Evolutionary conservation across 2,888 invertebrate species (phyloP).

Genomic region (Clunio marinus): DNA sequence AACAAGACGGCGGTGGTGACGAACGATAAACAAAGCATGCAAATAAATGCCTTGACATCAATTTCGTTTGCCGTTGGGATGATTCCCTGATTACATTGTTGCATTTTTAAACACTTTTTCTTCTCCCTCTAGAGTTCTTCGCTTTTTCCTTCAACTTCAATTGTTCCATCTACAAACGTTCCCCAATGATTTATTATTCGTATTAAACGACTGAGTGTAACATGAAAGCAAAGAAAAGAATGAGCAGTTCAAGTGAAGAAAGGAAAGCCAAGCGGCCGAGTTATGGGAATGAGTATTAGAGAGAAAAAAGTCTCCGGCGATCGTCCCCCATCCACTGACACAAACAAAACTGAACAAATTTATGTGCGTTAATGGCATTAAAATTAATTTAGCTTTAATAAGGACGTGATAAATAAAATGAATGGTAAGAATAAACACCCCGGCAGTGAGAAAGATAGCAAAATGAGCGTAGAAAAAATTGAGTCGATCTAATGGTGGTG

Average conservation of each 20-base stretch:
- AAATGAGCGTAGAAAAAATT: no score
- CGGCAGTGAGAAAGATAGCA: conserved; percentile 15
- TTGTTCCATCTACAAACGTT: conserved; percentile 8
- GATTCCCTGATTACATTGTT: conserved; percentile 32
- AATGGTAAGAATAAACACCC: conserved; percentile 33
- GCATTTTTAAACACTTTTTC: conserved; percentile 31
- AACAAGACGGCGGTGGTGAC: not conserved
- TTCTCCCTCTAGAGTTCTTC: not conserved
- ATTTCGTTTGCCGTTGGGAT: not conserved
- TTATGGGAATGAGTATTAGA: no score
- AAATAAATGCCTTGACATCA: conserved; percentile 21
- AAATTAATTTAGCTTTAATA: conserved; percentile 38
- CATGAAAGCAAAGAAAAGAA: no score
- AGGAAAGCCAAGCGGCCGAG: not conserved
- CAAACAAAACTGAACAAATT: conserved; percentile 18
- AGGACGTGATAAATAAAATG: conserved; percentile 38
- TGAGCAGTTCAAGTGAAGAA: not conserved
- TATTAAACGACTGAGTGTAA: conserved; percentile 1
- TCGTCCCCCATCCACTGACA: no score
- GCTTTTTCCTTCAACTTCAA: no score
- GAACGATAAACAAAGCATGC: conserved; percentile 1
- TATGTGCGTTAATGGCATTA: conserved; percentile 38
- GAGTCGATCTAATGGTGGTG: not conserved
- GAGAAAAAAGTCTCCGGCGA: conserved; percentile 18
- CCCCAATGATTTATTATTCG: conserved; percentile 36